Evolutionary conservation across 2,797 vertebrate genomes (phyloP).

Genomic region (Sitta carolinensis): DNA sequence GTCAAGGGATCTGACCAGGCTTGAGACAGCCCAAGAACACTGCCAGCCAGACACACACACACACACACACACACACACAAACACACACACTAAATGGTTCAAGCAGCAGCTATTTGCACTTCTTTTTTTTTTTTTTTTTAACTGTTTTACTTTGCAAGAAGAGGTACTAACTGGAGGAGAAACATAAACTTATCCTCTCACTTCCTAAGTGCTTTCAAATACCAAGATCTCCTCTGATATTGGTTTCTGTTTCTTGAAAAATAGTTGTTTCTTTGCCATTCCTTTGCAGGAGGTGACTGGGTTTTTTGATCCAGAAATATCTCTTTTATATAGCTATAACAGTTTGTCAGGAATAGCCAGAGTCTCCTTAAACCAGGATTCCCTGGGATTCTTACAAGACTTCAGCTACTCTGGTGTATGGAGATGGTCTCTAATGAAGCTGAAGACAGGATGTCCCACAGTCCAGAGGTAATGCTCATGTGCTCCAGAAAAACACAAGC

Average conservation of each 20-base stretch:
- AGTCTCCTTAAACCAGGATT: not conserved
- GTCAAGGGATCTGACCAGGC: not conserved
- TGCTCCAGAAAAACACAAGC: not conserved
- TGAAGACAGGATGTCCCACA: not conserved
- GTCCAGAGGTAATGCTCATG: not conserved
- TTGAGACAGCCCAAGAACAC: not conserved
- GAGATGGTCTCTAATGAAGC: not conserved
- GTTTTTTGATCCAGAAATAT: not conserved
- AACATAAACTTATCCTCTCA: not conserved
- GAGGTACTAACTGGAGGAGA: not conserved
- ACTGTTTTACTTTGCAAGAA: not conserved
- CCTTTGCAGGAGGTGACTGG: not conserved
- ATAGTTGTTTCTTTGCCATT: not conserved
- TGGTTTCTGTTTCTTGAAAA: not conserved
- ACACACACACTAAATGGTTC: not conserved
- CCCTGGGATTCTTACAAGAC: not conserved
- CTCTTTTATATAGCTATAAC: not conserved
- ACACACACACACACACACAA: rapidly evolving
- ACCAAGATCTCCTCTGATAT: not conserved
- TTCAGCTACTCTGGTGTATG: not conserved
- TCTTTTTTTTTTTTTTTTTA: not conserved
- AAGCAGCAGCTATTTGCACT: not conserved
- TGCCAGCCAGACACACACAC: not conserved
- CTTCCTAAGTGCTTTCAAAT: not conserved
- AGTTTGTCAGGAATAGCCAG: not conserved